Conservation (phyloP, 1,140 invertebrate genomes). For the Drosophila punjabiensis region DNA sequence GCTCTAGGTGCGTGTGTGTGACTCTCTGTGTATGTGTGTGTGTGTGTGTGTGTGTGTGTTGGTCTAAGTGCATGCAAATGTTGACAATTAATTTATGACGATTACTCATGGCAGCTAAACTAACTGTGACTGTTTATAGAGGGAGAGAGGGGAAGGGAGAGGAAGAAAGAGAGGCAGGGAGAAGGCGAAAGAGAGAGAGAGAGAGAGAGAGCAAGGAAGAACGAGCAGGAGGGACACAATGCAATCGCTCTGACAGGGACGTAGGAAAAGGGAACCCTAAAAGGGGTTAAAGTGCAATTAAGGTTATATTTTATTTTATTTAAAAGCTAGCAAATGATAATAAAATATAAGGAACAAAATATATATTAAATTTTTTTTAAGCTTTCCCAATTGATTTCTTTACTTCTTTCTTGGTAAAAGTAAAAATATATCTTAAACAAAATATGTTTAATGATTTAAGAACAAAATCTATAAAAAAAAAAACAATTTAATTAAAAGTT, state of each 20-base stretch:
- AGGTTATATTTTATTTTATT: not conserved
- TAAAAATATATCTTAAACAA: not conserved
- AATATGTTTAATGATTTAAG: not conserved
- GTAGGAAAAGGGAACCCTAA: no score
- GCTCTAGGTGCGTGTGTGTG: constrained; percentile 18
- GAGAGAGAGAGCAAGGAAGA: not conserved
- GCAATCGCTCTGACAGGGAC: no score
- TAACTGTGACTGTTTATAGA: constrained; percentile 67
- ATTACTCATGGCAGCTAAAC: constrained; percentile 83
- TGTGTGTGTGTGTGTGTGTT: constrained; percentile 49
- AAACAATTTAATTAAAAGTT: not conserved
- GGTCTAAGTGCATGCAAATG: constrained; percentile 81
- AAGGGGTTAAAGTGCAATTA: constrained; percentile 9
- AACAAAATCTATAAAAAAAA: not conserved
- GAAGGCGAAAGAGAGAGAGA: not conserved
- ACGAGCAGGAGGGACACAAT: not conserved
- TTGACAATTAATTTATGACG: constrained; percentile 84
- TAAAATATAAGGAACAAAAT: constrained; percentile 5
- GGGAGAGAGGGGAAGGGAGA: not conserved
- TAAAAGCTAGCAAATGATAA: constrained; percentile 25
- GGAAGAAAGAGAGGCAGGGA: not conserved
- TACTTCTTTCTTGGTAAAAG: no score
- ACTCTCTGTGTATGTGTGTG: constrained; percentile 29
- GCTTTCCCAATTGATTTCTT: no score
- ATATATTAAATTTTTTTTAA: no score